Conservation (phyloP, 2,113 vertebrate genomes). For the Rhabdomys dilectus region DNA sequence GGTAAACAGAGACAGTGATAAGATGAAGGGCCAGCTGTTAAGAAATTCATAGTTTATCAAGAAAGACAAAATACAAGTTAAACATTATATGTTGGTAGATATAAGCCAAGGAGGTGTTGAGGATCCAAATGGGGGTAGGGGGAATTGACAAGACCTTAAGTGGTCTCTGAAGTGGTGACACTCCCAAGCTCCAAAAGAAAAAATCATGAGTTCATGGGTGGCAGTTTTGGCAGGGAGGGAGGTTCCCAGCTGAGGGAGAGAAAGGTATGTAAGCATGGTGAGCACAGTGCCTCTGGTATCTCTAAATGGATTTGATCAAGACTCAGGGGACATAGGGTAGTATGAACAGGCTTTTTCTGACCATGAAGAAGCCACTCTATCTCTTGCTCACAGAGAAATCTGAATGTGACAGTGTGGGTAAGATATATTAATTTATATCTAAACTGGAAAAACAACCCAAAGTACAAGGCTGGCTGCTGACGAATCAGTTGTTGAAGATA, state of each 20-base stretch:
- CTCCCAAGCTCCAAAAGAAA: background rate
- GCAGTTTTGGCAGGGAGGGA: background rate
- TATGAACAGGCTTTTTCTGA: constrained; percentile 5
- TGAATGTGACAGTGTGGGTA: background rate
- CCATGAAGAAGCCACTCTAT: background rate
- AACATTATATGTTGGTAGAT: background rate
- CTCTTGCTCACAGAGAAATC: constrained; percentile 56
- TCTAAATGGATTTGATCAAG: constrained; percentile 43
- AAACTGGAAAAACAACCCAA: constrained; percentile 58
- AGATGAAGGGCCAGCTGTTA: background rate
- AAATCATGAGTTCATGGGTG: background rate
- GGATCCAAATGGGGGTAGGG: background rate
- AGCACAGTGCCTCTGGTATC: background rate
- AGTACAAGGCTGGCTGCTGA: constrained; percentile 64
- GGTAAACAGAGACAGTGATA: background rate
- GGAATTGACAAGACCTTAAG: background rate
- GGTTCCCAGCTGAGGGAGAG: background rate
- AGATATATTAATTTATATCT: constrained; percentile 65
- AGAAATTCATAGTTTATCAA: background rate
- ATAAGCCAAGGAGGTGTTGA: background rate
- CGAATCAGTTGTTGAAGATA: constrained; percentile 57
- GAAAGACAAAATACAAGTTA: background rate
- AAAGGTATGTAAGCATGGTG: background rate
- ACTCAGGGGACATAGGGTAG: background rate
- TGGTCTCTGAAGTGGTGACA: background rate